phyloP scores from a whole-genome alignment of 2,888 invertebrate species.

The Imbricaverruca yamaguchii region DNA sequence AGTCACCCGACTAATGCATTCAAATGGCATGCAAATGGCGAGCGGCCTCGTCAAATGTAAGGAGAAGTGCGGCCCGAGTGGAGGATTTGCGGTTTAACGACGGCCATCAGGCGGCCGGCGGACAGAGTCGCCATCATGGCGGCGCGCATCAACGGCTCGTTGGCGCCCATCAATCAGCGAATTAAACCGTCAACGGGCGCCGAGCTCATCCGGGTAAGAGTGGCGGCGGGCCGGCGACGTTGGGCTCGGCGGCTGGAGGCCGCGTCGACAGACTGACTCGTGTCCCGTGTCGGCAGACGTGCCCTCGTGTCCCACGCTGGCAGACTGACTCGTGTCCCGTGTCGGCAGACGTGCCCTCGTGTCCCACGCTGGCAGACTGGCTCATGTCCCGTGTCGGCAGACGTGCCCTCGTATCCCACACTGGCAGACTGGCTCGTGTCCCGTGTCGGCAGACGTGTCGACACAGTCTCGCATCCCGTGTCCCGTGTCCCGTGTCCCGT shows the following conservation, averaged over 20 bases:
- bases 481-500: too few relatives aligned
- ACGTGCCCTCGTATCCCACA: too few relatives aligned
- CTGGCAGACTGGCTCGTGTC: too few relatives aligned
- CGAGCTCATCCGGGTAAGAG: constrained; percentile 29
- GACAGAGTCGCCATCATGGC: neutral
- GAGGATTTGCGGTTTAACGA: constrained; percentile 20
- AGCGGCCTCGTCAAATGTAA: neutral
- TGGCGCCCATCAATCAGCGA: constrained; percentile 13
- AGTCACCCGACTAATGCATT: neutral
- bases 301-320: too few relatives aligned
- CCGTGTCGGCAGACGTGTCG: too few relatives aligned
- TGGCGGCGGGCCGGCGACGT: constrained; percentile 22
- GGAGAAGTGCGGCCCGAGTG: constrained; percentile 1
- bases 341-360: too few relatives aligned
- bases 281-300: too few relatives aligned
- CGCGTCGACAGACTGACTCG: too few relatives aligned
- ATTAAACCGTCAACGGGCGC: constrained; percentile 25
- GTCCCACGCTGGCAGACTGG: too few relatives aligned
- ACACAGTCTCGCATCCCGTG: too few relatives aligned
- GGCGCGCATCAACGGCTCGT: neutral
- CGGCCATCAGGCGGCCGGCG: neutral
- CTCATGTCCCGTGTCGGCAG: too few relatives aligned
- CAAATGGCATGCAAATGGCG: constrained; percentile 13
- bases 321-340: too few relatives aligned
- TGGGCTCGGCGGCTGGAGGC: neutral